phyloP scores from a whole-genome alignment of 1,140 invertebrate species.

The Calliopsis andreniformis region DNA sequence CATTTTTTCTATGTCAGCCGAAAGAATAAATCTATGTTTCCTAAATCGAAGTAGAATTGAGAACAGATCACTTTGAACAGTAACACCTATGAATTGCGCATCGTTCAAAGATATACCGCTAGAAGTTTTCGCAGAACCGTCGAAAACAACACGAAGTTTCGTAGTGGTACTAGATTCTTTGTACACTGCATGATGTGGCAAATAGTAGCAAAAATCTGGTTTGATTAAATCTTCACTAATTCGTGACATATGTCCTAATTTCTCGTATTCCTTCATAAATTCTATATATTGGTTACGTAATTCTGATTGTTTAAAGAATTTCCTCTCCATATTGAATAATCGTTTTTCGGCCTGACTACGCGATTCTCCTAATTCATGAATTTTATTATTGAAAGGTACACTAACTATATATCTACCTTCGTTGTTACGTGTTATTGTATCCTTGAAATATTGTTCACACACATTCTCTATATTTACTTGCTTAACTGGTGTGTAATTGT shows the following conservation, averaged over 20 bases:
- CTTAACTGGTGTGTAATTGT: no score
- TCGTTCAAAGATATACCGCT: neutral
- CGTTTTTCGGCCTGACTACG: neutral
- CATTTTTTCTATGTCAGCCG: constrained; percentile 6
- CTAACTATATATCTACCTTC: neutral
- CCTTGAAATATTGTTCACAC: no score
- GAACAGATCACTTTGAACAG: constrained; percentile 33
- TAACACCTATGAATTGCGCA: neutral
- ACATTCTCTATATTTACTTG: no score
- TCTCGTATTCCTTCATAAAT: neutral
- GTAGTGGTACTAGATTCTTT: neutral
- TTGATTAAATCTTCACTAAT: neutral
- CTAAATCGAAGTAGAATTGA: constrained; percentile 27
- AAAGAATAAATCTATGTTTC: neutral
- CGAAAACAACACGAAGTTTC: constrained; percentile 1
- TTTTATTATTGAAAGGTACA: neutral
- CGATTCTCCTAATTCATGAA: neutral
- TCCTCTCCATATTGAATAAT: no score
- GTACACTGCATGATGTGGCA: constrained; percentile 7
- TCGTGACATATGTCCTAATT: neutral
- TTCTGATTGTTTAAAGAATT: neutral
- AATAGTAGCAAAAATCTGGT: neutral
- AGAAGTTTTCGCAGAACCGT: neutral
- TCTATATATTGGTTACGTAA: neutral
- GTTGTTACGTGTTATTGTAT: no score